Evolutionary conservation across 2,113 vertebrate species (phyloP).

Genomic region (Channa argus): DNA sequence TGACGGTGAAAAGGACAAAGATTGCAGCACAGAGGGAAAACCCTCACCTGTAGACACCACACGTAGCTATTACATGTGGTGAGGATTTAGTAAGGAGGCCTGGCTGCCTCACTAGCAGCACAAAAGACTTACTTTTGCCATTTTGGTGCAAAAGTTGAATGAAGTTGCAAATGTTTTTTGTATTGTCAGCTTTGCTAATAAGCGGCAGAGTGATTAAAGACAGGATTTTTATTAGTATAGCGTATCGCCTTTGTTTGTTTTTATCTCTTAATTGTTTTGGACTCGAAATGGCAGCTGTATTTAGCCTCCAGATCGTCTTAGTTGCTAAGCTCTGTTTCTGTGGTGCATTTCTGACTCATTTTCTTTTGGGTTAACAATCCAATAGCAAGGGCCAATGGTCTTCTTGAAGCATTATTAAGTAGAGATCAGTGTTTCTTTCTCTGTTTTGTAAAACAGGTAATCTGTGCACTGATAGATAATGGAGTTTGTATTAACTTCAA

Average conservation of each 20-base stretch:
- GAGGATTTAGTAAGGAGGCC: conserved; percentile 81
- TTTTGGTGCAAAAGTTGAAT: conserved; percentile 90
- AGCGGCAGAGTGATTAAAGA: conserved; percentile 86
- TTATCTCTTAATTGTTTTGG: conserved; percentile 66
- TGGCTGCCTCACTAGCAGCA: conserved; percentile 82
- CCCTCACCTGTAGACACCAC: conserved; percentile 95
- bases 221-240: conserved; percentile 91
- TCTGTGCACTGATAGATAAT: conserved; percentile 81
- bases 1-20: conserved; percentile 96
- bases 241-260: conserved; percentile 86
- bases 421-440: conserved; percentile 78
- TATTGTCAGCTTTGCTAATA: conserved; percentile 92
- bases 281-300: conserved; percentile 87
- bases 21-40: conserved; percentile 90
- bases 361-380: conserved; percentile 73
- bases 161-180: conserved; percentile 82
- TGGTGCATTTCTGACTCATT: conserved; percentile 81
- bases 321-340: conserved; percentile 85
- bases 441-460: conserved; percentile 81
- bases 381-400: conserved; percentile 61
- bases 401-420: conserved; percentile 64
- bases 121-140: conserved; percentile 81
- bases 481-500: conserved; percentile 82
- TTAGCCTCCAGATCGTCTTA: conserved; percentile 84
- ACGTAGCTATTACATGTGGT: conserved; percentile 99